These are phyloP conservation scores for Gnatocerus cornutus DNA, from an alignment of 2,888 invertebrate species.

Conservation along the genomic window DNA sequence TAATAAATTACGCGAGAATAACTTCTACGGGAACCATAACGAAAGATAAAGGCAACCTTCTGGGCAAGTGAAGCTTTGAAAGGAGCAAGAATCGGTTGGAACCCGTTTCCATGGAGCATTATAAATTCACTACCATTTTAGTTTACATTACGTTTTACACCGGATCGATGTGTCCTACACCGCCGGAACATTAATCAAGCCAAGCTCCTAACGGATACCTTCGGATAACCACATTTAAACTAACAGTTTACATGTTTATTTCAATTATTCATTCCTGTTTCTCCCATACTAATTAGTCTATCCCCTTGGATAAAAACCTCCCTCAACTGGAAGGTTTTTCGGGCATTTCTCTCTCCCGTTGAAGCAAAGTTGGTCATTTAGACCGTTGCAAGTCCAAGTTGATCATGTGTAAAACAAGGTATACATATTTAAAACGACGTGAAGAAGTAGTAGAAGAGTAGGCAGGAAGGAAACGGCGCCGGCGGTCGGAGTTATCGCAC, in stretches of 20 bases:
- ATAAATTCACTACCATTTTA: conserved; percentile 13
- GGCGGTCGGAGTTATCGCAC: conserved; percentile 64
- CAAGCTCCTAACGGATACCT: conserved; percentile 21
- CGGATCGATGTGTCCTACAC: conserved; percentile 21
- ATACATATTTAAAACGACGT: conserved; percentile 61
- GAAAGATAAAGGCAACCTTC: too few relatives aligned
- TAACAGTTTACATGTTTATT: conserved; percentile 36
- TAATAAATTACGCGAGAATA: too few relatives aligned
- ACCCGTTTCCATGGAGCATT: conserved; percentile 5
- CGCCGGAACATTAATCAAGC: conserved; percentile 24
- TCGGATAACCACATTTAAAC: conserved; percentile 24
- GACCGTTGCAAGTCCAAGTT: conserved; percentile 51
- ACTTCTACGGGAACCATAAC: too few relatives aligned
- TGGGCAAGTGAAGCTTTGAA: too few relatives aligned
- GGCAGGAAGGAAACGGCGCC: conserved; percentile 53
- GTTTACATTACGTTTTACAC: conserved; percentile 17
- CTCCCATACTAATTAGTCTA: conserved; percentile 26
- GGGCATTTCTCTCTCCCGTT: not conserved
- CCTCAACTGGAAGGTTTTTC: not conserved
- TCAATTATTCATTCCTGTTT: conserved; percentile 31
- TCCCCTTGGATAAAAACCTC: too few relatives aligned
- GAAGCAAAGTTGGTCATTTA: conserved; percentile 22
- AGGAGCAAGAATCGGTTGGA: not conserved
- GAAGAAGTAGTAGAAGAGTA: conserved; percentile 50
- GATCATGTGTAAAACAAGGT: conserved; percentile 62